These are phyloP conservation scores for Lycocorax pyrrhopterus DNA, from an alignment of 2,113 vertebrate species.

Conservation along the genomic window DNA sequence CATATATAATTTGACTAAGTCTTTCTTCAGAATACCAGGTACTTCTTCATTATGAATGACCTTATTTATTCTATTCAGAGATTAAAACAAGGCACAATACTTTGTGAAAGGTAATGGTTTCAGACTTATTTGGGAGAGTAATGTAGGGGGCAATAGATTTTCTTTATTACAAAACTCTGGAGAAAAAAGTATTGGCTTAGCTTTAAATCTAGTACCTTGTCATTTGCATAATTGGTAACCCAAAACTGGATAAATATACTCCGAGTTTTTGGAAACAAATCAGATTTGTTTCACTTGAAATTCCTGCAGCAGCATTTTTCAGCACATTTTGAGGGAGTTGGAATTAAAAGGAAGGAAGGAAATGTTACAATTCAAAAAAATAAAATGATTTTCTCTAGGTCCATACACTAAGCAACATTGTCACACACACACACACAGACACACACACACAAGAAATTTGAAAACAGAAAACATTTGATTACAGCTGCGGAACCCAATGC, in stretches of 20 bases:
- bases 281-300: background rate
- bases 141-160: accelerated
- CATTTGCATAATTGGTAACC: background rate
- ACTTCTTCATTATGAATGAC: background rate
- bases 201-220: background rate
- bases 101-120: background rate
- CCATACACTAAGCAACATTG: background rate
- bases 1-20: background rate
- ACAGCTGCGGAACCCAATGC: background rate
- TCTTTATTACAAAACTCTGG: background rate
- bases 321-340: background rate
- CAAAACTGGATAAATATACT: background rate
- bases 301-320: background rate
- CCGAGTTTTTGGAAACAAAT: background rate
- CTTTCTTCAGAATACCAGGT: background rate
- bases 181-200: background rate
- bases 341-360: background rate
- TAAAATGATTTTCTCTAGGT: background rate
- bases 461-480: background rate
- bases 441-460: background rate
- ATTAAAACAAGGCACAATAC: background rate
- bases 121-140: background rate
- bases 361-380: background rate
- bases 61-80: background rate
- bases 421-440: background rate